phyloP scores from a whole-genome alignment of 2,113 vertebrate species.

The Lynx canadensis region DNA sequence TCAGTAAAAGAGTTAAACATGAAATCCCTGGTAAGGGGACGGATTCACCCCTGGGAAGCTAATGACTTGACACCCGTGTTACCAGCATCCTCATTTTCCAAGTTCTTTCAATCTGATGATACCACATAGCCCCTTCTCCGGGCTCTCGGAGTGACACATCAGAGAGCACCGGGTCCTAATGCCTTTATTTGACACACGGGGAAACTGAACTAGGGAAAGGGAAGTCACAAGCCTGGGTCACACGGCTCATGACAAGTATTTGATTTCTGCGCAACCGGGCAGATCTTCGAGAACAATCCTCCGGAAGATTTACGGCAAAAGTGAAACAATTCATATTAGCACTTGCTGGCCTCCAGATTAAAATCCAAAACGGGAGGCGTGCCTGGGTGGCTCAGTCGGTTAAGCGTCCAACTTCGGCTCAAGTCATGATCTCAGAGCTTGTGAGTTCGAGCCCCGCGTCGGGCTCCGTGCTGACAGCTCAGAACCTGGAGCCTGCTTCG shows the following conservation, averaged over 20 bases:
- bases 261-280: background rate
- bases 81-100: background rate
- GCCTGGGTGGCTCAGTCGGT: too few relatives aligned
- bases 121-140: background rate
- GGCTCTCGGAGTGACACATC: background rate
- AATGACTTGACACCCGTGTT: background rate
- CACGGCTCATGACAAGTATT: background rate
- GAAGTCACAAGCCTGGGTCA: background rate
- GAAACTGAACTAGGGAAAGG: background rate
- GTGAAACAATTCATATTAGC: background rate
- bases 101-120: background rate
- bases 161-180: background rate
- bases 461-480: too few relatives aligned
- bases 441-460: fast-evolving
- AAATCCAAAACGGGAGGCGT: background rate
- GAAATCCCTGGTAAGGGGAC: background rate
- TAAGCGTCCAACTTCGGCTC: too few relatives aligned
- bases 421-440: too few relatives aligned
- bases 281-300: background rate
- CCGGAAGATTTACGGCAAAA: background rate
- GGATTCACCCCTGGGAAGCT: background rate
- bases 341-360: background rate
- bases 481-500: too few relatives aligned
- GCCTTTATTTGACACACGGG: background rate
- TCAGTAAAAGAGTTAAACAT: background rate